Percentiles rank a stretch among this genome's conserved stretches.
Evolutionary conservation across 1,140 invertebrate species (phyloP).

Genomic region (Chrysomallon squamiferum): DNA sequence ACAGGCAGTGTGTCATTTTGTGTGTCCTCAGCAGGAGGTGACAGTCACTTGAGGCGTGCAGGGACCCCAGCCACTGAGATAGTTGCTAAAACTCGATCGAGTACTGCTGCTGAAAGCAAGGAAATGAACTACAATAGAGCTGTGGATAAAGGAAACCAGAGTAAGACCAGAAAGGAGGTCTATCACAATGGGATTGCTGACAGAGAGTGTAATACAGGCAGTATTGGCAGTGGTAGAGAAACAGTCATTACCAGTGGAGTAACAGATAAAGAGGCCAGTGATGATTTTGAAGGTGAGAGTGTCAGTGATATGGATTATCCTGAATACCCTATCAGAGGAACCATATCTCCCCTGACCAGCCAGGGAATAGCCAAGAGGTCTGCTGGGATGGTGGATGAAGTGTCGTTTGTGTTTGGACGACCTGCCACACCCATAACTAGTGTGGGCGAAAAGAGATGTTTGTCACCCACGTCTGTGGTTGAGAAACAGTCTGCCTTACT

Average conservation of each 20-base stretch:
- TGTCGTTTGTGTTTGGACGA: conserved; percentile 37
- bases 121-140: neutral
- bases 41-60: neutral
- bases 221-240: too few species aligned
- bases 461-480: conserved; percentile 12
- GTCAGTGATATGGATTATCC: neutral
- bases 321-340: conserved; percentile 33
- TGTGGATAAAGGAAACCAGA: neutral
- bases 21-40: neutral
- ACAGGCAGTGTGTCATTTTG: neutral
- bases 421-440: conserved; percentile 14
- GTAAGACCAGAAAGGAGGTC: too few species aligned
- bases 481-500: too few species aligned
- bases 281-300: neutral
- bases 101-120: neutral
- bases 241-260: too few species aligned
- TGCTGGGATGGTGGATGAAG: conserved; percentile 10
- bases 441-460: conserved; percentile 4
- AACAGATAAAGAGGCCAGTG: too few species aligned
- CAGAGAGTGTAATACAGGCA: too few species aligned
- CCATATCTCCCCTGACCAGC: conserved; percentile 25
- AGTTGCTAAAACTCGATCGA: neutral
- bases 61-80: neutral
- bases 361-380: conserved; percentile 18
- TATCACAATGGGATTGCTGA: too few species aligned